phyloP scores from a whole-genome alignment of 2,113 vertebrate genomes.

The Melanerpes formicivorus region DNA sequence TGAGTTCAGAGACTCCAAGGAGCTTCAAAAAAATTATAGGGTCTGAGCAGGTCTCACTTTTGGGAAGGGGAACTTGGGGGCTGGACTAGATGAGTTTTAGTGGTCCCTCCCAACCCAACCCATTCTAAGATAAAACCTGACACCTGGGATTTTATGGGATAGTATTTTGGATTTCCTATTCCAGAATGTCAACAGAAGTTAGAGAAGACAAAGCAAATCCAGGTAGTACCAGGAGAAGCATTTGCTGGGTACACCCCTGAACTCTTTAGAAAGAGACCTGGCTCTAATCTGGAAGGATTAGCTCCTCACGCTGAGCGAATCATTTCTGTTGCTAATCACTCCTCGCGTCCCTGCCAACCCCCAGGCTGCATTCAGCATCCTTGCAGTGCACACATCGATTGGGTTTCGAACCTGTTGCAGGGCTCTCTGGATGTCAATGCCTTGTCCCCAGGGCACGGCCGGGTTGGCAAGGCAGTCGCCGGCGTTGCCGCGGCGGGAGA shows the following conservation, averaged over 20 bases:
- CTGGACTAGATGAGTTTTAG: too few species aligned
- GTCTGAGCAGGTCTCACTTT: neutral
- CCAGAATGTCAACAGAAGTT: neutral
- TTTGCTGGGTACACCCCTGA: neutral
- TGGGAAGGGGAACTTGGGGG: neutral
- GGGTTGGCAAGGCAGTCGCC: conserved; percentile 98
- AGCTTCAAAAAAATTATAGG: neutral
- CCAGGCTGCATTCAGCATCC: accelerated
- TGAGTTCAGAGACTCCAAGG: neutral
- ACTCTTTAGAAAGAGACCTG: neutral
- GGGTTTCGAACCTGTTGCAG: conserved; percentile 88
- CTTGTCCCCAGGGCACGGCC: conserved; percentile 97
- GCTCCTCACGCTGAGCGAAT: neutral
- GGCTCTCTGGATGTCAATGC: conserved; percentile 97
- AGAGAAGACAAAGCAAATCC: neutral
- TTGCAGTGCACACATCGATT: accelerated
- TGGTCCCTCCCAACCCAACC: too few species aligned
- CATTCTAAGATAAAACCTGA: neutral
- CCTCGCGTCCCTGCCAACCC: neutral
- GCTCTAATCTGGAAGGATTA: neutral
- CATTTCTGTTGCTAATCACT: neutral
- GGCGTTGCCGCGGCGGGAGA: conserved; percentile 94
- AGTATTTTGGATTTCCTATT: neutral
- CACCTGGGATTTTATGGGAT: neutral
- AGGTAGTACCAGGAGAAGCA: neutral